These are phyloP conservation scores for Drosophila kohkoa DNA, from an alignment of 1,140 invertebrate genomes.

Conservation along the genomic window DNA sequence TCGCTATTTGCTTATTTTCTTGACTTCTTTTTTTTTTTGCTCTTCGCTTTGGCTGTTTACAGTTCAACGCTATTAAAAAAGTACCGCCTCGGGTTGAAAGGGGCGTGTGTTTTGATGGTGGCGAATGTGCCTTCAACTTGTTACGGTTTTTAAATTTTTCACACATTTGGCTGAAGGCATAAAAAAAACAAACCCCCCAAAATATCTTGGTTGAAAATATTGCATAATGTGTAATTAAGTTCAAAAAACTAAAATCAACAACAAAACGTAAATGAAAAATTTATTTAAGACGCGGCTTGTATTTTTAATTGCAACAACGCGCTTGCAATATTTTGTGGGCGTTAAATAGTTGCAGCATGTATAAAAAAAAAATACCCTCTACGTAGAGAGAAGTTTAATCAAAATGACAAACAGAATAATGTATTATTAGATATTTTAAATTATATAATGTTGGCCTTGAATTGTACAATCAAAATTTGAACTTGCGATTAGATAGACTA, in stretches of 20 bases:
- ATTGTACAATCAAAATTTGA: too few relatives aligned
- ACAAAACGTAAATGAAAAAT: slow-evolving; percentile 19
- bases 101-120: neutral
- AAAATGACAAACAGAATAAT: too few relatives aligned
- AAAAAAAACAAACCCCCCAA: slow-evolving; percentile 4
- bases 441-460: too few relatives aligned
- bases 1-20: slow-evolving; percentile 21
- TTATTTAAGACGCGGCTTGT: slow-evolving; percentile 45
- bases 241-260: slow-evolving; percentile 28
- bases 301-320: slow-evolving; percentile 69
- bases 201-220: slow-evolving; percentile 37
- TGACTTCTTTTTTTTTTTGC: slow-evolving; percentile 6
- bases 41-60: slow-evolving; percentile 25
- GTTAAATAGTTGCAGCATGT: slow-evolving; percentile 35
- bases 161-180: slow-evolving; percentile 20
- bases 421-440: too few relatives aligned
- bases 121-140: slow-evolving; percentile 41
- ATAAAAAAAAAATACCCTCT: slow-evolving; percentile 18
- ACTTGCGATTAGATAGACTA: too few relatives aligned
- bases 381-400: too few relatives aligned
- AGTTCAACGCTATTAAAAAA: slow-evolving; percentile 49
- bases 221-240: slow-evolving; percentile 61
- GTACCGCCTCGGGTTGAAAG: slow-evolving; percentile 4
- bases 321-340: slow-evolving; percentile 48
- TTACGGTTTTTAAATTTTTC: slow-evolving; percentile 50